phyloP scores from a whole-genome alignment of 1,140 invertebrate genomes.

The Heliothis virescens region DNA sequence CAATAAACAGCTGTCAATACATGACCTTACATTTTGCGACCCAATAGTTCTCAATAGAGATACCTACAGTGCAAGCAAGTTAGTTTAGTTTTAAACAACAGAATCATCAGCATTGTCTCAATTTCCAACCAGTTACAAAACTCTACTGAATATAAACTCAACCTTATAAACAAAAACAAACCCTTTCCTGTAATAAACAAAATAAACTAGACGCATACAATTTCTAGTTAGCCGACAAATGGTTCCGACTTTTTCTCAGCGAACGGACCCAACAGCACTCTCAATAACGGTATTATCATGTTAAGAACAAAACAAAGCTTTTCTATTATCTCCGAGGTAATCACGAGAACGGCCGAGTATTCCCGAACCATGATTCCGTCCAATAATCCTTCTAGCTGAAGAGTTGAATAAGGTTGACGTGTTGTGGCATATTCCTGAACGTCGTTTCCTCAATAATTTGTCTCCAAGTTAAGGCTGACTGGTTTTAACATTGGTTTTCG shows the following conservation, averaged over 20 bases:
- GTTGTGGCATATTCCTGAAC: slow-evolving; percentile 62
- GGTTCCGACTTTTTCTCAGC: not conserved
- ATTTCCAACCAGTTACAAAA: not conserved
- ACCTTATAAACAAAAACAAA: not conserved
- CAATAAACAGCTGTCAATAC: no score
- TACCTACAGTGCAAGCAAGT: no score
- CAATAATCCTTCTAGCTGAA: slow-evolving; percentile 67
- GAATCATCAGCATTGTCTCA: no score
- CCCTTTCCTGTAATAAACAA: slow-evolving; percentile 4
- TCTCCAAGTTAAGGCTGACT: slow-evolving; percentile 50
- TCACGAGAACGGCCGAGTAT: slow-evolving; percentile 38
- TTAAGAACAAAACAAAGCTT: slow-evolving; percentile 41
- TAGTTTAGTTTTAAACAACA: no score
- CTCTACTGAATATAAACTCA: not conserved
- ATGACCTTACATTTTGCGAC: no score
- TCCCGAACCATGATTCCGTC: slow-evolving; percentile 55
- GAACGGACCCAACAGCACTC: slow-evolving; percentile 16
- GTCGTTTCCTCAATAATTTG: slow-evolving; percentile 66
- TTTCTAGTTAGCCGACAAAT: slow-evolving; percentile 8
- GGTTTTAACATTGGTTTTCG: slow-evolving; percentile 49
- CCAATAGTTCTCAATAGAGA: no score
- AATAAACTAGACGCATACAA: slow-evolving; percentile 22
- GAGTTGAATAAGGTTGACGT: slow-evolving; percentile 63
- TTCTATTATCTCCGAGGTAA: slow-evolving; percentile 54
- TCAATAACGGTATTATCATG: slow-evolving; percentile 35